Conservation (phyloP, 2,113 vertebrate genomes). For the Mirza zaza region DNA sequence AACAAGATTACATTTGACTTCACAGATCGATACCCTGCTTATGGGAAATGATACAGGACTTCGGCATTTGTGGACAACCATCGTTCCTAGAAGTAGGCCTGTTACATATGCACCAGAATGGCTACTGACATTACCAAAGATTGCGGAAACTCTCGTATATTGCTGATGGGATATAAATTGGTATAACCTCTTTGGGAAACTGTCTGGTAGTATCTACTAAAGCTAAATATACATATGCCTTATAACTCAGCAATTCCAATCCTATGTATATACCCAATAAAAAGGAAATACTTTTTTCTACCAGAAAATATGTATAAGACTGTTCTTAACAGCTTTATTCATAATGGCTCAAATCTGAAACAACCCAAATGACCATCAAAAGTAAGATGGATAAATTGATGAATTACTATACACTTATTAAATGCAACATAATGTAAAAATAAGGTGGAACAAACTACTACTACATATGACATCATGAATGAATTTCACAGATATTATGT, state of each 20-base stretch:
- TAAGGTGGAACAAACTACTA: neutral
- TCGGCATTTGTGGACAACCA: neutral
- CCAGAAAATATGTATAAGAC: neutral
- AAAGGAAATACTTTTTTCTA: neutral
- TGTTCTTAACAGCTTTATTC: neutral
- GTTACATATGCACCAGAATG: neutral
- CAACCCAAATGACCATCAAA: neutral
- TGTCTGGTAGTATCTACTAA: neutral
- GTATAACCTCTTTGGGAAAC: neutral
- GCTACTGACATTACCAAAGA: neutral
- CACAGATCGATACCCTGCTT: neutral
- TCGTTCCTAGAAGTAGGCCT: neutral
- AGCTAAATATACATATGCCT: neutral
- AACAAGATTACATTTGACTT: neutral
- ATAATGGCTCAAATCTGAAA: neutral
- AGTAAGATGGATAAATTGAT: neutral
- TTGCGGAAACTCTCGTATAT: neutral
- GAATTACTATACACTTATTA: neutral
- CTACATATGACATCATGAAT: neutral
- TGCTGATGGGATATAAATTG: neutral
- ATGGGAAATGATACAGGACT: neutral
- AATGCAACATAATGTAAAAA: neutral
- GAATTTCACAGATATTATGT: neutral
- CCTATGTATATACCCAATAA: neutral
- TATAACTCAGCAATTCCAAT: neutral